Percentiles rank a stretch among this genome's conserved stretches.
Evolutionary conservation across 2,797 vertebrate species (phyloP).

Genomic region (Champsocephalus gunnari): DNA sequence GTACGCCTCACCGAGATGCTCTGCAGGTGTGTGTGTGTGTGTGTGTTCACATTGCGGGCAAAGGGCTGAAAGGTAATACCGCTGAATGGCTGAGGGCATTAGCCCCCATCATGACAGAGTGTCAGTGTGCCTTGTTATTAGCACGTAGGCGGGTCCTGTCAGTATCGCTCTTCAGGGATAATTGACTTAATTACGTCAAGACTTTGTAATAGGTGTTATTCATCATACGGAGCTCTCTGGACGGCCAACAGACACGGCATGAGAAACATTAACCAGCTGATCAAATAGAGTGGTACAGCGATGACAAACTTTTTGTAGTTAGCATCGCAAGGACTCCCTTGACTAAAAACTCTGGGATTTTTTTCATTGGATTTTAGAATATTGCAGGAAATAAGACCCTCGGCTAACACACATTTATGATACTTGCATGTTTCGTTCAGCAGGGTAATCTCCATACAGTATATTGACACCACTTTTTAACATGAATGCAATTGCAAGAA

Average conservation of each 20-base stretch:
- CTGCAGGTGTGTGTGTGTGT: conserved; percentile 87
- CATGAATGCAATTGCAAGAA: too few species aligned
- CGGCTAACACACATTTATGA: too few species aligned
- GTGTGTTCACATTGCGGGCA: conserved; percentile 34
- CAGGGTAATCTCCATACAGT: too few species aligned
- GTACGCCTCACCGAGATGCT: conserved; percentile 94
- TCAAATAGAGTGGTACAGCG: neutral
- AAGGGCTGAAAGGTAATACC: conserved; percentile 58
- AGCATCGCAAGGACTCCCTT: too few species aligned
- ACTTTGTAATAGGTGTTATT: conserved; percentile 26
- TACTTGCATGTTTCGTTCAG: too few species aligned
- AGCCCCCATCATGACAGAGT: conserved; percentile 28
- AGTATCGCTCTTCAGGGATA: conserved; percentile 40
- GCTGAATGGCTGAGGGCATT: conserved; percentile 34
- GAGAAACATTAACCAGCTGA: neutral
- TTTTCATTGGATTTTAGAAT: too few species aligned
- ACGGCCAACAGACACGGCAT: neutral
- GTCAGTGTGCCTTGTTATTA: conserved; percentile 49
- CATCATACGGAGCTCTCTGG: conserved; percentile 26
- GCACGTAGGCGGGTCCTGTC: neutral
- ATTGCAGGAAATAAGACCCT: too few species aligned
- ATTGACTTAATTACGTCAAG: conserved; percentile 40
- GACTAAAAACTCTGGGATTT: too few species aligned
- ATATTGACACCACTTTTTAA: too few species aligned
- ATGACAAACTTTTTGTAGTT: too few species aligned